Conservation (phyloP, 2,888 invertebrate genomes). For the Aethes cnicana region DNA sequence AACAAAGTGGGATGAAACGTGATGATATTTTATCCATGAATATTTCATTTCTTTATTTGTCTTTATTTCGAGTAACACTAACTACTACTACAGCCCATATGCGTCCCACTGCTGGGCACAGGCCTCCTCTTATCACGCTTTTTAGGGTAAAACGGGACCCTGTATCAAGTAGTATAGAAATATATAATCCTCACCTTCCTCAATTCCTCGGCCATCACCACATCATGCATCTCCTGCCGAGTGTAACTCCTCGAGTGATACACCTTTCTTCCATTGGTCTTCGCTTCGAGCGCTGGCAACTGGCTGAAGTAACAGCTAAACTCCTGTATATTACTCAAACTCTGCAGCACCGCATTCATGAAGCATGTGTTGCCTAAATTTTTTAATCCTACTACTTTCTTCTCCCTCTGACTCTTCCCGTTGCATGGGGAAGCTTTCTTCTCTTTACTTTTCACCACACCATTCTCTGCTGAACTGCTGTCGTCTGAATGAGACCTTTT, state of each 20-base stretch:
- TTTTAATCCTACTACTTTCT: slow-evolving; percentile 87
- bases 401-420: slow-evolving; percentile 80
- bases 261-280: slow-evolving; percentile 82
- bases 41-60: too few species aligned
- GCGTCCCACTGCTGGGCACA: too few species aligned
- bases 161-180: not conserved
- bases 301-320: slow-evolving; percentile 92
- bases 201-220: slow-evolving; percentile 90
- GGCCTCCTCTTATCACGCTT: too few species aligned
- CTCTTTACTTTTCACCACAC: slow-evolving; percentile 56
- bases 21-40: too few species aligned
- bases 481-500: slow-evolving; percentile 83
- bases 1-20: too few species aligned
- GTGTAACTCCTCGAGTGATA: slow-evolving; percentile 84
- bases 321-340: slow-evolving; percentile 91
- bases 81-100: too few species aligned
- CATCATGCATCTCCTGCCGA: slow-evolving; percentile 85
- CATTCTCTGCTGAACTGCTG: slow-evolving; percentile 78
- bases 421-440: slow-evolving; percentile 62
- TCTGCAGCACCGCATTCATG: slow-evolving; percentile 93
- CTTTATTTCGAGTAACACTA: too few species aligned
- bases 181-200: slow-evolving; percentile 77
- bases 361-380: slow-evolving; percentile 93
- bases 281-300: slow-evolving; percentile 87
- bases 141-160: not conserved